A percentile compares a stretch with the other conserved stretches of the same genome.
Evolutionary conservation across 2,797 vertebrate genomes (phyloP).

Genomic region (Lycodopsis pacificus): DNA sequence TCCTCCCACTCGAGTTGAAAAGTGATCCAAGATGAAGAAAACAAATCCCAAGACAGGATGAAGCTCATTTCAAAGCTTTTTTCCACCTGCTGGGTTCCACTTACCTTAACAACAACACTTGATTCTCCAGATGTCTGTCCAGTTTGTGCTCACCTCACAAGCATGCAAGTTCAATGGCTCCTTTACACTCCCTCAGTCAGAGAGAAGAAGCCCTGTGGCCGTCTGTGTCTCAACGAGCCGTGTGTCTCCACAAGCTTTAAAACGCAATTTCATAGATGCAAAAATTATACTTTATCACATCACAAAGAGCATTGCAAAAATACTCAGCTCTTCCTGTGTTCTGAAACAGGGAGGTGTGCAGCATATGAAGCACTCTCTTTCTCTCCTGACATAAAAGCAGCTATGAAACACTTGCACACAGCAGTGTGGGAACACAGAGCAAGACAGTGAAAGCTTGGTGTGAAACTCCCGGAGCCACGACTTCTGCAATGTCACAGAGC

Average conservation of each 20-base stretch:
- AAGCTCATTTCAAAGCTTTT: conserved; percentile 19
- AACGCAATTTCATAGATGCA: background rate
- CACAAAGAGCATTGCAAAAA: background rate
- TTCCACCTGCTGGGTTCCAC: conserved; percentile 15
- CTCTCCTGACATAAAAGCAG: conserved; percentile 2
- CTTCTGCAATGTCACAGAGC: conserved; percentile 70
- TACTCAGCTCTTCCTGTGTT: background rate
- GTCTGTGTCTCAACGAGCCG: conserved; percentile 16
- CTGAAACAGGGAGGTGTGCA: conserved; percentile 4
- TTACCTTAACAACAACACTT: conserved; percentile 48
- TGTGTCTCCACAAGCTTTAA: conserved; percentile 7
- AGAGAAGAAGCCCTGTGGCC: conserved; percentile 20
- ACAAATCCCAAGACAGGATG: background rate
- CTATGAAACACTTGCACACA: conserved; percentile 13
- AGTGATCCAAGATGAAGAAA: background rate
- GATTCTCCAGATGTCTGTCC: conserved; percentile 14
- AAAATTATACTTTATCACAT: conserved; percentile 1
- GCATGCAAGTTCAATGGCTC: background rate
- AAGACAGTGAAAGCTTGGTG: conserved; percentile 48
- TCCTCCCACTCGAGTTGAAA: background rate
- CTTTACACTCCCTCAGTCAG: background rate
- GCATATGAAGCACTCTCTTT: background rate
- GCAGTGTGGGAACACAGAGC: conserved; percentile 38
- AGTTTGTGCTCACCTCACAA: conserved; percentile 26
- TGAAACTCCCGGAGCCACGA: conserved; percentile 56